Evolutionary conservation across 2,113 vertebrate species (phyloP).

Genomic region (Dicerorhinus sumatrensis): DNA sequence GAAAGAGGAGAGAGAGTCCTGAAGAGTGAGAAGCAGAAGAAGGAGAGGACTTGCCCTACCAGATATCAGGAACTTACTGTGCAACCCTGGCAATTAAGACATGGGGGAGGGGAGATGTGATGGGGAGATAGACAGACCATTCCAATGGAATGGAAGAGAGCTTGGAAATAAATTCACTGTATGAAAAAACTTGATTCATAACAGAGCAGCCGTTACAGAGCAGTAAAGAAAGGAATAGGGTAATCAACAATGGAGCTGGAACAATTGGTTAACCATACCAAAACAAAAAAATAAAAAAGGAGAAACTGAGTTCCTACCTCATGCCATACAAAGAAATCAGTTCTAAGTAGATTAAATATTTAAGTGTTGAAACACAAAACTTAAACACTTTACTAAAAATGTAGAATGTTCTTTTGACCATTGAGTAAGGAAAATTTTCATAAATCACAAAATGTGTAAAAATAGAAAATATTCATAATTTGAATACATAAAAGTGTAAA

Average conservation of each 20-base stretch:
- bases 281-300: not conserved
- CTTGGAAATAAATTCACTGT: not conserved
- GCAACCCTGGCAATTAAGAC: not conserved
- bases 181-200: not conserved
- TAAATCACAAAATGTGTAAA: slow-evolving; percentile 13
- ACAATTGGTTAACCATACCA: not conserved
- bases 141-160: not conserved
- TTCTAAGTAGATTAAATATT: not conserved
- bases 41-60: not conserved
- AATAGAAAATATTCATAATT: not conserved
- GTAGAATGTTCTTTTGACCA: not conserved
- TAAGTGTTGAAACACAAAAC: not conserved
- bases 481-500: slow-evolving; percentile 19
- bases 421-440: not conserved
- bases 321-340: not conserved
- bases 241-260: not conserved
- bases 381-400: not conserved
- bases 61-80: not conserved
- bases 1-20: not conserved
- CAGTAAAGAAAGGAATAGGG: not conserved
- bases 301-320: not conserved
- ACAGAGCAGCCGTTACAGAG: not conserved
- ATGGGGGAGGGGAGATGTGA: not conserved
- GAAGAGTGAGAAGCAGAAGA: not conserved
- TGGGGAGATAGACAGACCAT: not conserved